These are phyloP conservation scores for Acanthosepion esculentum DNA, from an alignment of 2,888 invertebrate genomes.

Conservation along the genomic window DNA sequence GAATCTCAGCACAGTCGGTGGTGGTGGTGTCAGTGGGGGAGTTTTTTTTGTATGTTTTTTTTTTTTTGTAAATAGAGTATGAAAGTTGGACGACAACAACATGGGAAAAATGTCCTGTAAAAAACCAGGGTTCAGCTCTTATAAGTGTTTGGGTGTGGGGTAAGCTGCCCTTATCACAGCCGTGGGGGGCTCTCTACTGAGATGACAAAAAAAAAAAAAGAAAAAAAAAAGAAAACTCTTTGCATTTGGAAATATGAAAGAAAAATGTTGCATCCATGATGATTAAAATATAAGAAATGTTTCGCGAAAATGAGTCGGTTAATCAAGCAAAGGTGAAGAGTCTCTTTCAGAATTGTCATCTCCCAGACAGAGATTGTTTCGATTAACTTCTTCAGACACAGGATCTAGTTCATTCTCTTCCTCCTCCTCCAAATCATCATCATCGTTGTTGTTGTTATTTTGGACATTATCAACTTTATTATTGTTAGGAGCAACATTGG, in stretches of 20 bases:
- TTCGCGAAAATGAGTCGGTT: not conserved
- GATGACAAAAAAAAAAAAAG: not conserved
- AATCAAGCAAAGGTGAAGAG: not conserved
- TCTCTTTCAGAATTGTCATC: not conserved
- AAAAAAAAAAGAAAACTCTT: not conserved
- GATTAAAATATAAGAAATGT: constrained; percentile 13
- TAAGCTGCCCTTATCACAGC: not conserved
- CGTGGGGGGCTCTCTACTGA: not conserved
- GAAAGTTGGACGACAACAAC: not conserved
- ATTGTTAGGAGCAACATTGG: not conserved
- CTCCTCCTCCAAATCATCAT: not conserved
- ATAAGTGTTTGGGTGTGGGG: not conserved
- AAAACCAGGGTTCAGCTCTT: not conserved
- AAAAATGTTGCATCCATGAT: not conserved
- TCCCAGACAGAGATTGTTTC: not conserved
- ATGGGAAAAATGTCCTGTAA: not conserved
- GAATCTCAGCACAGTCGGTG: not conserved
- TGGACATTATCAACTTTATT: not conserved
- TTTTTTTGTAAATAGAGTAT: not conserved
- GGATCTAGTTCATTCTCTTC: constrained; percentile 12
- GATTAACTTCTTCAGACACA: not conserved
- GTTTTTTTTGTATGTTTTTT: not conserved
- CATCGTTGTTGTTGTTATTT: not conserved
- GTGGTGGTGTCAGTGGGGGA: not conserved
- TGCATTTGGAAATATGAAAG: not conserved